These are phyloP conservation scores for Bradypus variegatus DNA, from an alignment of 2,797 vertebrate species.

Conservation along the genomic window DNA sequence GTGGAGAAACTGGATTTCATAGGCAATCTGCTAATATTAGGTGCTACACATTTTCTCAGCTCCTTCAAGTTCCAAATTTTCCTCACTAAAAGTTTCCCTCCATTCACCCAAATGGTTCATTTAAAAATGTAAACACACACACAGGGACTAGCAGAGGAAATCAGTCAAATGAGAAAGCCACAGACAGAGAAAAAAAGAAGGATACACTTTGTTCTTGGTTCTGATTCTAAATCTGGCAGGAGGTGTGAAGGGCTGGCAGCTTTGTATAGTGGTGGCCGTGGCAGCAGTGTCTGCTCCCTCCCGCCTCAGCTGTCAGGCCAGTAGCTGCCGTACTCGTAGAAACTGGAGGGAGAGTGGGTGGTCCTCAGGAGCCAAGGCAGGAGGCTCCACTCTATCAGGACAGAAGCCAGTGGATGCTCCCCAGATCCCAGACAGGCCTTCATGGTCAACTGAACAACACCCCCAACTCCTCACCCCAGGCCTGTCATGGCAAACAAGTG, in stretches of 20 bases:
- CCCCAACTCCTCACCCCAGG: not conserved
- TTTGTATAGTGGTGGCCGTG: not conserved
- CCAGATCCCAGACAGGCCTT: not conserved
- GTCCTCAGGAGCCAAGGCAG: not conserved
- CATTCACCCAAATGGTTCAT: slow-evolving; percentile 28
- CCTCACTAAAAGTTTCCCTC: slow-evolving; percentile 26
- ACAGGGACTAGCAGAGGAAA: slow-evolving; percentile 44
- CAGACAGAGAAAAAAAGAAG: slow-evolving; percentile 11
- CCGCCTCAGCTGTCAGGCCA: slow-evolving; percentile 25
- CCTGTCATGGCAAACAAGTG: not conserved
- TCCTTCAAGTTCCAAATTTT: not conserved
- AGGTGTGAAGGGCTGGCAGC: slow-evolving; percentile 51
- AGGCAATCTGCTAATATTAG: not conserved
- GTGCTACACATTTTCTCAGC: not conserved
- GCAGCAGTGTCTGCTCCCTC: slow-evolving; percentile 4
- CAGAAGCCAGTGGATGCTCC: not conserved
- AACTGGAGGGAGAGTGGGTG: slow-evolving; percentile 31
- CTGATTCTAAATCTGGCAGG: slow-evolving; percentile 50
- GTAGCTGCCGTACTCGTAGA: slow-evolving; percentile 10
- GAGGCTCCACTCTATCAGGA: not conserved
- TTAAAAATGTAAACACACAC: slow-evolving; percentile 50
- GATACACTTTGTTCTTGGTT: slow-evolving; percentile 61
- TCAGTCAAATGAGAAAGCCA: slow-evolving; percentile 47
- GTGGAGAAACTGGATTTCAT: not conserved
- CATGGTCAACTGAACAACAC: not conserved